Conservation (phyloP, 2,888 invertebrate genomes). For the Thysanoteuthis rhombus region DNA sequence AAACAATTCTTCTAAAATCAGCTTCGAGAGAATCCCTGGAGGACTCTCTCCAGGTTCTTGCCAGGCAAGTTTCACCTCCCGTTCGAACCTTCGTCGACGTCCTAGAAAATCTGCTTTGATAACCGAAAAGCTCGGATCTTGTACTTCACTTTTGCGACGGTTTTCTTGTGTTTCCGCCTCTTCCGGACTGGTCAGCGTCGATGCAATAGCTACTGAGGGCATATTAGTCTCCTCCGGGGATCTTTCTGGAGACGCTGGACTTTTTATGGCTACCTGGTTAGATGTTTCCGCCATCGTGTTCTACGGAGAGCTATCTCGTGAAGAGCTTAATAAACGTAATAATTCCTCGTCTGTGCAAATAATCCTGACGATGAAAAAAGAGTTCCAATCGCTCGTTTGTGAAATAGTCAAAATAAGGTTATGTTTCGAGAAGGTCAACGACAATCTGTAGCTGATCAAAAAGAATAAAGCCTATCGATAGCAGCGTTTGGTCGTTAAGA, state of each 20-base stretch:
- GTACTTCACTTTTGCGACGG: neutral
- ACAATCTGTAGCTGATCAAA: too few species aligned
- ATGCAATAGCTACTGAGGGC: neutral
- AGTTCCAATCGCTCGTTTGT: too few species aligned
- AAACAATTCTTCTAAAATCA: constrained; percentile 72
- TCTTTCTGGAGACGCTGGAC: neutral
- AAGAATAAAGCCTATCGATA: too few species aligned
- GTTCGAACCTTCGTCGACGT: neutral
- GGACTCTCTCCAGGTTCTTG: neutral
- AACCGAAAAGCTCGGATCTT: neutral
- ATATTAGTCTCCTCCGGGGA: neutral
- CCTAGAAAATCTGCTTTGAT: neutral
- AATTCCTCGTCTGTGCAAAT: neutral
- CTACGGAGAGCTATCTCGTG: neutral
- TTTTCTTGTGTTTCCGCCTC: neutral
- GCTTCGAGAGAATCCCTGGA: neutral
- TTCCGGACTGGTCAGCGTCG: neutral
- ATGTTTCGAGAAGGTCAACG: too few species aligned
- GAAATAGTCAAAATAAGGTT: too few species aligned
- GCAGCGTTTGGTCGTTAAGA: too few species aligned
- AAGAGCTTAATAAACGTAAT: neutral
- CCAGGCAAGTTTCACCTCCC: neutral
- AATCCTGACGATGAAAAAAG: neutral
- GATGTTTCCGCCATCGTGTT: neutral
- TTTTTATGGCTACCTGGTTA: neutral